phyloP scores from a whole-genome alignment of 2,113 vertebrate genomes.

The Neoarius graeffei region DNA sequence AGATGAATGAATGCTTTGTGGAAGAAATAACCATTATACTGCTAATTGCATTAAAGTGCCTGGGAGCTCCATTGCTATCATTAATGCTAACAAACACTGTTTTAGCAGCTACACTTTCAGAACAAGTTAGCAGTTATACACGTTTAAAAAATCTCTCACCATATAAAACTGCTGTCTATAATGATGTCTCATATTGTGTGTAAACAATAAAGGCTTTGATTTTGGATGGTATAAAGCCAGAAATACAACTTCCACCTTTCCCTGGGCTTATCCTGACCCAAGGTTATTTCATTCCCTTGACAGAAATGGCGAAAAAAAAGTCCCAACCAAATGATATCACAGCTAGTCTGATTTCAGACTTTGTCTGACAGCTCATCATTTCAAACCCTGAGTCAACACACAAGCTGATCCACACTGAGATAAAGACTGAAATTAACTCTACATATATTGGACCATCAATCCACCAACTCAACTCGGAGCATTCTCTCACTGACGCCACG shows the following conservation, averaged over 20 bases:
- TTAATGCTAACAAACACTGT: background rate
- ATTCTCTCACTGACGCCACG: background rate
- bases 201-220: background rate
- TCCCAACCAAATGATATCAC: background rate
- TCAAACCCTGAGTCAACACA: background rate
- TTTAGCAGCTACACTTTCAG: background rate
- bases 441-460: background rate
- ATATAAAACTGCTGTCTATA: background rate
- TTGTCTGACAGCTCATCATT: background rate
- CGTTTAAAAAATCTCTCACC: too few relatives aligned
- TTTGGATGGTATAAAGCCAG: background rate
- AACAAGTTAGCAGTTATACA: background rate
- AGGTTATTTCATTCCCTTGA: background rate
- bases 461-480: background rate
- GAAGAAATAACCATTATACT: background rate
- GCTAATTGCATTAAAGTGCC: background rate
- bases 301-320: background rate
- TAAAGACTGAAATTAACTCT: background rate
- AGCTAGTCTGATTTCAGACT: background rate
- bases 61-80: too few relatives aligned
- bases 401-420: background rate
- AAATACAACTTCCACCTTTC: background rate
- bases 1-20: background rate
- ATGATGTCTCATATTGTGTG: background rate
- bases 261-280: background rate